Evolutionary conservation across 2,888 invertebrate genomes (phyloP).

Genomic region (Adineta ricciae): DNA sequence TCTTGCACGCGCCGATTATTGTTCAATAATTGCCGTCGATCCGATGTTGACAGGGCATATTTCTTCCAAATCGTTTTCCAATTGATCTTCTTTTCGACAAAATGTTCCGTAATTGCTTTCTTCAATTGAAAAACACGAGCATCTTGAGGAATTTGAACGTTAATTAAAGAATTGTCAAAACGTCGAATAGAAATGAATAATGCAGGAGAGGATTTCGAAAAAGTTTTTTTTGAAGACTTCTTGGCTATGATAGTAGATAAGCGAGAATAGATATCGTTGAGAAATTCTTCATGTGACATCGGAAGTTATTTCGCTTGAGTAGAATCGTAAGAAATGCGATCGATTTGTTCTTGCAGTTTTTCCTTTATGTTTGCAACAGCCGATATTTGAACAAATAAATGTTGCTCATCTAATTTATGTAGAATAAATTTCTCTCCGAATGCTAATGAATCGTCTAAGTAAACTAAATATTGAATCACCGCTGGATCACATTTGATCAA

Average conservation of each 20-base stretch:
- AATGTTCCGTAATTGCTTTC: not conserved
- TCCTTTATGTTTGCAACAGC: not conserved
- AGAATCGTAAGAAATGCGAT: constrained; percentile 17
- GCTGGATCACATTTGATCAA: constrained; percentile 28
- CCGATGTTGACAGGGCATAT: not conserved
- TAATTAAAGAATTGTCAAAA: not conserved
- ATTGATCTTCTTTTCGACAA: not conserved
- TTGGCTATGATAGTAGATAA: not conserved
- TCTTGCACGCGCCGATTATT: not conserved
- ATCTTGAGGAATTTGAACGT: not conserved
- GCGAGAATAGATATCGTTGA: not conserved
- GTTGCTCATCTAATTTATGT: constrained; percentile 19
- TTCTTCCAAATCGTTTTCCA: not conserved
- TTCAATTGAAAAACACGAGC: not conserved
- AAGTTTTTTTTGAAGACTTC: not conserved
- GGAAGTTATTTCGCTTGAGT: not conserved
- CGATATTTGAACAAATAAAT: constrained; percentile 22
- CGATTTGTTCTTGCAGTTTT: constrained; percentile 10
- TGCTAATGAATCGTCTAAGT: not conserved
- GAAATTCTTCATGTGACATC: not conserved
- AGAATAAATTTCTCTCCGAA: constrained; percentile 23
- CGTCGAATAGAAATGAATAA: not conserved
- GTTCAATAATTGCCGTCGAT: not conserved
- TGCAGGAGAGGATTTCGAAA: not conserved
- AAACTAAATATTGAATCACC: constrained; percentile 23